Evolutionary conservation across 1,140 invertebrate genomes (phyloP).

Genomic region (Paralvinella palmiformis): DNA sequence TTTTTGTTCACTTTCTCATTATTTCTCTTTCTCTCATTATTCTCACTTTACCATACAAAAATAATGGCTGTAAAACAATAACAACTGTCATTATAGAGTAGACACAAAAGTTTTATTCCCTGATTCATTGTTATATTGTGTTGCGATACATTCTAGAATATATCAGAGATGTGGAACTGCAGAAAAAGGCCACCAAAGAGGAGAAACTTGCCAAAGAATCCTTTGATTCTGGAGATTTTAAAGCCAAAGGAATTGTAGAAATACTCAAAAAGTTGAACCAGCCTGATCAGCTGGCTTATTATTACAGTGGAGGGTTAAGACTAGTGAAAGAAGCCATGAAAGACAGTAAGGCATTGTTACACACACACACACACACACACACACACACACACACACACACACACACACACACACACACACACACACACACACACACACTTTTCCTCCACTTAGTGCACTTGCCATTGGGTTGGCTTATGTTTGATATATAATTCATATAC

Average conservation of each 20-base stretch:
- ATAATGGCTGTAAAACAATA: not conserved
- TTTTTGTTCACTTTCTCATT: not conserved
- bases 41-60: not conserved
- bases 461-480: too few relatives aligned
- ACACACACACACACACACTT: too few relatives aligned
- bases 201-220: slow-evolving; percentile 33
- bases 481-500: too few relatives aligned
- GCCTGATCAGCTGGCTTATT: slow-evolving; percentile 36
- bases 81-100: not conserved
- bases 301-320: slow-evolving; percentile 41
- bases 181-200: slow-evolving; percentile 26
- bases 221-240: slow-evolving; percentile 33
- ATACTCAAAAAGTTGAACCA: slow-evolving; percentile 32
- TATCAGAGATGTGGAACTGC: slow-evolving; percentile 38
- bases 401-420: too few relatives aligned
- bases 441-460: too few relatives aligned
- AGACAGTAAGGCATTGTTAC: slow-evolving; percentile 26
- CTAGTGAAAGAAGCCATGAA: slow-evolving; percentile 26
- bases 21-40: not conserved
- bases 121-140: not conserved
- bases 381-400: too few relatives aligned
- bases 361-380: not conserved
- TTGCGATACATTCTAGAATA: slow-evolving; percentile 30
- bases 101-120: not conserved
- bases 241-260: slow-evolving; percentile 31